Evolutionary conservation across 2,797 vertebrate species (phyloP), one percentile per base, ranked within the genome.

Genomic region (Xyrichtys novacula): DNA sequence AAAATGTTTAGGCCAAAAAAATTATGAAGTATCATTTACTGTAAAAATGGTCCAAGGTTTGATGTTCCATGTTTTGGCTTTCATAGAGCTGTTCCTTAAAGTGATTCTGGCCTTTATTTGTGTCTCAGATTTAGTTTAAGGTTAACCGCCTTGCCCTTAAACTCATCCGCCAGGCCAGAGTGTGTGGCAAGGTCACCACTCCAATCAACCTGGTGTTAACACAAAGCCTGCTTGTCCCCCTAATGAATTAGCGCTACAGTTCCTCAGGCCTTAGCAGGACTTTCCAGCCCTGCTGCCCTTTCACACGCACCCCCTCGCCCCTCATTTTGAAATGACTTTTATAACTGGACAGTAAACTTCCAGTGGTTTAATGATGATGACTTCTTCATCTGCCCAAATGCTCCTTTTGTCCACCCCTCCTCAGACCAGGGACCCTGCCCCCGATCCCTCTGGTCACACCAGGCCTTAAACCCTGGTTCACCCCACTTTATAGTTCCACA

Each of bases 331-430:
- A 89, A 92, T 91, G 85, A 91, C 87, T 91, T 96, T 96, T 96
- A 95, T 94, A 95, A 96, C 94, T 93, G 80, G 92, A 92, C 90
- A 92, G 93, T 94, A 96, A 95, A 95, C 88, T 92, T 94, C 90
- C 92, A 92, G 91, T 94, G 92, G 93, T 93, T 95, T 96, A 96
- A 97, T 96, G 95, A 97, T 97, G 96, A 96, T 96, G 81, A 93
- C 95, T 96, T 96, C 95, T 97, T 96, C 96, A 95, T 96, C 95
- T 97, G 96, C 95, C 95, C 95, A 95, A 96, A 96, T 95, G 95
- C 95, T 94, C 93, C 94, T 93, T 96, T 97, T 96, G 95, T 97
- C 91, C 94, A 70, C 76, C 91, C 85, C 70, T 85, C 83, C 80
- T 76, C 68, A 59, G 61, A 80, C 74, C 80, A 75, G 54, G 85